phyloP scores from a whole-genome alignment of 2,113 vertebrate genomes.

The Ardeotis arabs region DNA sequence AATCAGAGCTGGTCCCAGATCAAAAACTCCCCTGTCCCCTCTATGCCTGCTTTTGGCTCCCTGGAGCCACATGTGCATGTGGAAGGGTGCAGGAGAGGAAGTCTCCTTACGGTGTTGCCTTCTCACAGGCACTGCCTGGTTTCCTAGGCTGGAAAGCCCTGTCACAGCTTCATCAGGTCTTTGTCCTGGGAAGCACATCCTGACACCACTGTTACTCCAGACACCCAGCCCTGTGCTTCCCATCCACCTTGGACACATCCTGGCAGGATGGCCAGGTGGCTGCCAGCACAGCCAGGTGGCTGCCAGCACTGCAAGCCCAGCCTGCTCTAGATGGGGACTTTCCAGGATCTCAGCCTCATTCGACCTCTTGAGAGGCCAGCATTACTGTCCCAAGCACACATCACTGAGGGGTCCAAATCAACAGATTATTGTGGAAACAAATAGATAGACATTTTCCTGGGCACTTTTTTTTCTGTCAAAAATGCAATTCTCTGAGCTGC shows the following conservation, averaged over 20 bases:
- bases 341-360: neutral
- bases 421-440: neutral
- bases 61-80: rapidly evolving
- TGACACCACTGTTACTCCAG: too few relatives aligned
- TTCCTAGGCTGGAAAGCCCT: neutral
- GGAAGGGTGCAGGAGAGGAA: neutral
- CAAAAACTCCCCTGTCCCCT: neutral
- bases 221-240: neutral
- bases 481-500: neutral
- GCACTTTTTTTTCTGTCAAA: neutral
- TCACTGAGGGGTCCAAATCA: neutral
- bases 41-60: rapidly evolving
- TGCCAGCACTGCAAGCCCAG: neutral
- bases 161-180: neutral
- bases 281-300: neutral
- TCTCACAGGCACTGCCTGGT: neutral
- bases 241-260: neutral
- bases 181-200: neutral
- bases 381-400: neutral
- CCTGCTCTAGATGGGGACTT: neutral
- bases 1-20: neutral
- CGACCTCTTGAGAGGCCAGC: rapidly evolving
- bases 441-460: neutral
- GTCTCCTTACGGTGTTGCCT: neutral
- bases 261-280: neutral